These are phyloP conservation scores for Griposia aprilina DNA, from an alignment of 2,888 invertebrate species.

Conservation along the genomic window DNA sequence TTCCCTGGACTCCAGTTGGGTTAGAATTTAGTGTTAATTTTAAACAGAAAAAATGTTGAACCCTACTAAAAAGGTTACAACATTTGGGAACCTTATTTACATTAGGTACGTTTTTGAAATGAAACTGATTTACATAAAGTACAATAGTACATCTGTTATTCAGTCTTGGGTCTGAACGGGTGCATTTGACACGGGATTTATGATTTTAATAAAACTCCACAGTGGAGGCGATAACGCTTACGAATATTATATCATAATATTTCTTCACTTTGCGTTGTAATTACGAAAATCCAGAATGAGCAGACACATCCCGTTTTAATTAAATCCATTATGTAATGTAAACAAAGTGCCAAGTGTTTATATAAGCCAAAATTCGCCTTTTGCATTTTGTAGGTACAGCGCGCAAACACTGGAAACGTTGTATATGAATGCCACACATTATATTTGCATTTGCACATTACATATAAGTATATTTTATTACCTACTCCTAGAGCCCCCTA, in stretches of 20 bases:
- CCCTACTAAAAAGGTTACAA: constrained; percentile 58
- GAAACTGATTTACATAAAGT: constrained; percentile 83
- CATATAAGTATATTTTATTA: constrained; percentile 27
- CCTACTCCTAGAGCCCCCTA: neutral
- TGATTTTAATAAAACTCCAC: constrained; percentile 89
- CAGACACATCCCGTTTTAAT: constrained; percentile 75
- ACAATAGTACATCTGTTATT: constrained; percentile 85
- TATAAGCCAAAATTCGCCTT: constrained; percentile 66
- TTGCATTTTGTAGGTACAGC: constrained; percentile 59
- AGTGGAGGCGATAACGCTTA: constrained; percentile 81
- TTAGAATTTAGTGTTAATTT: constrained; percentile 48
- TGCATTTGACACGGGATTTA: constrained; percentile 90
- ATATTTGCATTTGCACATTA: constrained; percentile 40
- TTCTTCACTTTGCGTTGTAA: constrained; percentile 75
- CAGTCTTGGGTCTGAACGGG: constrained; percentile 83
- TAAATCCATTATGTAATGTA: constrained; percentile 74
- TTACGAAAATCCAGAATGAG: constrained; percentile 73
- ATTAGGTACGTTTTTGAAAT: constrained; percentile 73
- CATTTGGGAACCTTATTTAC: constrained; percentile 70
- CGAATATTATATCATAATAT: constrained; percentile 81
- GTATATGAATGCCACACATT: constrained; percentile 20
- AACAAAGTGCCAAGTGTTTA: constrained; percentile 70
- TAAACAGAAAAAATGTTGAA: constrained; percentile 42
- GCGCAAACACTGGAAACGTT: constrained; percentile 44
- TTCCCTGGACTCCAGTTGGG: constrained; percentile 25